phyloP scores from a whole-genome alignment of 1,140 invertebrate genomes.

The Drosophila ogumai region DNA sequence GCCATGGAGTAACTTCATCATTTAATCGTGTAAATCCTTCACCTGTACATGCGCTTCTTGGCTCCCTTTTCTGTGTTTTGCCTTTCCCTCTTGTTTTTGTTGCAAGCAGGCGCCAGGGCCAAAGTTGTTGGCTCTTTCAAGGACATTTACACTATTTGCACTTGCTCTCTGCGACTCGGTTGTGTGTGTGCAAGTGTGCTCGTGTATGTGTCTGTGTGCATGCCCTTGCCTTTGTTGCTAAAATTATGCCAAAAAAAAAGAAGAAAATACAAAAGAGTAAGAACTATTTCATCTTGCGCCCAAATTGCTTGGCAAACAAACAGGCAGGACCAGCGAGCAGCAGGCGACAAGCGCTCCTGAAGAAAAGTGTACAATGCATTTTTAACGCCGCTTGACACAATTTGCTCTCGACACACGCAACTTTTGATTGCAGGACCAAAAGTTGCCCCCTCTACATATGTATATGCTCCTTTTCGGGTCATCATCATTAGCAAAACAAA shows the following conservation, averaged over 20 bases:
- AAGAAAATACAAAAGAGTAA: conserved; percentile 24
- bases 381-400: conserved; percentile 56
- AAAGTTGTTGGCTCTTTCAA: conserved; percentile 73
- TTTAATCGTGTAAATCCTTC: conserved; percentile 50
- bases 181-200: conserved; percentile 2
- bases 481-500: conserved; percentile 47
- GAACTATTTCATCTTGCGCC: conserved; percentile 34
- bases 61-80: conserved; percentile 1
- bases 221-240: conserved; percentile 66
- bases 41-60: conserved; percentile 51
- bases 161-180: conserved; percentile 53
- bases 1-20: conserved; percentile 26
- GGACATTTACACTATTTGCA: conserved; percentile 77
- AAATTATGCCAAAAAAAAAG: conserved; percentile 45
- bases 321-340: conserved; percentile 39
- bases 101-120: conserved; percentile 55
- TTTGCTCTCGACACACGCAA: conserved; percentile 36
- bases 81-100: conserved; percentile 6
- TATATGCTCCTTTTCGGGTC: conserved; percentile 18
- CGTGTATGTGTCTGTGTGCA: conserved; percentile 32
- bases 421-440: conserved; percentile 50
- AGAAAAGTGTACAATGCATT: conserved; percentile 45
- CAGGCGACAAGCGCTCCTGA: conserved; percentile 16
- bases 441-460: background rate
- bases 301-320: conserved; percentile 69